phyloP scores from a whole-genome alignment of 2,888 invertebrate species.

The Perithous albicinctus region DNA sequence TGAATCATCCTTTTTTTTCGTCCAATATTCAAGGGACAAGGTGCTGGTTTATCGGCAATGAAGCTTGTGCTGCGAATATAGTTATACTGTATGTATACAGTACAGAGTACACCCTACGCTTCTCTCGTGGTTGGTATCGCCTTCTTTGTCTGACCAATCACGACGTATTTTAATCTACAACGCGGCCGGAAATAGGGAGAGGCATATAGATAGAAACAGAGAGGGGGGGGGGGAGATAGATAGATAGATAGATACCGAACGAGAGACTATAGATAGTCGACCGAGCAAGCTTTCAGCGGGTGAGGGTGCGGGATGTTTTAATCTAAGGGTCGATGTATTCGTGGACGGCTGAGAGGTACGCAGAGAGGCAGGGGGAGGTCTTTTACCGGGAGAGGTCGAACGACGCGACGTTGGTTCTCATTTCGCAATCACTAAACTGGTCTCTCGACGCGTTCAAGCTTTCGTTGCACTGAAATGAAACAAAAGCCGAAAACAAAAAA shows the following conservation, averaged over 20 bases:
- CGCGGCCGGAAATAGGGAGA: slow-evolving; percentile 58
- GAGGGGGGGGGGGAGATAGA: slow-evolving; percentile 32
- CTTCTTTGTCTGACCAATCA: slow-evolving; percentile 65
- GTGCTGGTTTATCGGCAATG: slow-evolving; percentile 46
- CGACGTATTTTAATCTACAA: slow-evolving; percentile 75
- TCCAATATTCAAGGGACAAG: slow-evolving; percentile 56
- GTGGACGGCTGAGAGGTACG: slow-evolving; percentile 65
- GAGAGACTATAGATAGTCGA: slow-evolving; percentile 16
- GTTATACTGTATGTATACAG: slow-evolving; percentile 31
- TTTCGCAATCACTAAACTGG: slow-evolving; percentile 61
- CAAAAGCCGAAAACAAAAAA: slow-evolving; percentile 1
- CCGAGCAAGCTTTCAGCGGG: slow-evolving; percentile 56
- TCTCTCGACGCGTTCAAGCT: background rate
- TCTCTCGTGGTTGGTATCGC: slow-evolving; percentile 43
- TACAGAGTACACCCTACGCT: slow-evolving; percentile 21
- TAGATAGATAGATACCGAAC: slow-evolving; percentile 31
- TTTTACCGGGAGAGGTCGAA: slow-evolving; percentile 62
- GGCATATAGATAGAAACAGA: slow-evolving; percentile 39
- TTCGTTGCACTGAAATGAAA: background rate
- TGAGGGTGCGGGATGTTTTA: slow-evolving; percentile 73
- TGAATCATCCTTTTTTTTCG: slow-evolving; percentile 50
- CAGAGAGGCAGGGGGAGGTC: slow-evolving; percentile 11
- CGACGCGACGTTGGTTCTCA: slow-evolving; percentile 60
- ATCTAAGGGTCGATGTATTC: slow-evolving; percentile 77
- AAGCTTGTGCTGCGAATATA: slow-evolving; percentile 36